A percentile compares a stretch with the other conserved stretches of the same genome.
Conservation (phyloP, 2,113 vertebrate species). For the Bagarius yarrelli region DNA sequence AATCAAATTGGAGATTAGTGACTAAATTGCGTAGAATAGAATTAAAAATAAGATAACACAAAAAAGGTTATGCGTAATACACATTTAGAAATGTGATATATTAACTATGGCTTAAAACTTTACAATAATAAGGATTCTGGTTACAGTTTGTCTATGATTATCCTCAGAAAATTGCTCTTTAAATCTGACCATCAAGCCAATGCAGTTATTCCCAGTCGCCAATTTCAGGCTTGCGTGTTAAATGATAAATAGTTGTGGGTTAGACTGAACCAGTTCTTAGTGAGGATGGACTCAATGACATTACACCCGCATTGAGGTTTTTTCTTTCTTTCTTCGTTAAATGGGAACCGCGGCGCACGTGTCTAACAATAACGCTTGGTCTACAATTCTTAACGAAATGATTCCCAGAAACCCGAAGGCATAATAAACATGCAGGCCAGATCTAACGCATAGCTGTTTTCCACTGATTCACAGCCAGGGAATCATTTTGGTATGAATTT, state of each 20-base stretch:
- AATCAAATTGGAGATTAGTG: too few relatives aligned
- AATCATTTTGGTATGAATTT: slow-evolving; percentile 32
- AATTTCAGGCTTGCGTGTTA: background rate
- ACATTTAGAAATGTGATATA: background rate
- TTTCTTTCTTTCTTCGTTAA: slow-evolving; percentile 54
- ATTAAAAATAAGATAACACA: too few relatives aligned
- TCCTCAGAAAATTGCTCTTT: background rate
- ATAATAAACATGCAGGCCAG: slow-evolving; percentile 44
- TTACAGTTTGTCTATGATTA: background rate
- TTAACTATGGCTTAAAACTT: background rate
- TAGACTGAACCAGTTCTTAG: background rate
- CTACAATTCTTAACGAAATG: slow-evolving; percentile 36
- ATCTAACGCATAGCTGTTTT: slow-evolving; percentile 28
- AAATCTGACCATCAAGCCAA: background rate
- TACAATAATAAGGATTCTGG: background rate
- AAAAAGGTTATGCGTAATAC: too few relatives aligned
- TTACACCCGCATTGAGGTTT: slow-evolving; percentile 39
- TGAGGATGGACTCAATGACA: slow-evolving; percentile 43
- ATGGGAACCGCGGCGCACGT: slow-evolving; percentile 46
- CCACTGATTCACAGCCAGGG: slow-evolving; percentile 47
- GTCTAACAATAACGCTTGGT: slow-evolving; percentile 56
- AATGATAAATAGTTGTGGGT: background rate
- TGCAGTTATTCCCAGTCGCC: background rate
- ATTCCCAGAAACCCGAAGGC: slow-evolving; percentile 33
- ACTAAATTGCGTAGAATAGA: too few relatives aligned